Conservation (phyloP, 2,113 vertebrate genomes). For the Laticauda laticaudata region DNA sequence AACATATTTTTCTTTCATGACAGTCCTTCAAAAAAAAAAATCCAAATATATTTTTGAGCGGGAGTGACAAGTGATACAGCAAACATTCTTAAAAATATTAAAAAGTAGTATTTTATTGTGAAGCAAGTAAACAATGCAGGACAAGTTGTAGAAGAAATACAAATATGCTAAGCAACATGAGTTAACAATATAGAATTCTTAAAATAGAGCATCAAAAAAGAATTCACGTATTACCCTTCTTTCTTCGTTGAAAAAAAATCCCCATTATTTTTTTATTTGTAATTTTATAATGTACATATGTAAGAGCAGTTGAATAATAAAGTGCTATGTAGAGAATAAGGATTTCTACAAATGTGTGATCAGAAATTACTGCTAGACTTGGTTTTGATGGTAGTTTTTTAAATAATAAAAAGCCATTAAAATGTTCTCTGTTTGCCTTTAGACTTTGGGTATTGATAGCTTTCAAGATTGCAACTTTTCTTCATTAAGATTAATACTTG, state of each 20-base stretch:
- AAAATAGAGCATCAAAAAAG: background rate
- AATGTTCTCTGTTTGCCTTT: background rate
- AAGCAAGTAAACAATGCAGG: constrained; percentile 9
- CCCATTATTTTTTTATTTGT: background rate
- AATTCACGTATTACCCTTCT: background rate
- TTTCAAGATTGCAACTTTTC: background rate
- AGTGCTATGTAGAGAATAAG: background rate
- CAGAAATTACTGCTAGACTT: background rate
- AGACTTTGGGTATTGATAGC: background rate
- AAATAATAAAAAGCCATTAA: background rate
- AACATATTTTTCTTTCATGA: background rate
- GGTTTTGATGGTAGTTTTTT: background rate
- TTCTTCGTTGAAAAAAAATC: constrained; percentile 4
- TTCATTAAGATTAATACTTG: background rate
- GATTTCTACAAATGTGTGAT: background rate
- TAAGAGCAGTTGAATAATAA: background rate
- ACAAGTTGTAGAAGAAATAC: constrained; percentile 8
- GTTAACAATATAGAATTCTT: constrained; percentile 17
- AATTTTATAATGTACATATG: background rate
- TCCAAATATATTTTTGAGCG: background rate
- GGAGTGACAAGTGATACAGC: background rate
- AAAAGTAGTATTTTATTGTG: constrained; percentile 19
- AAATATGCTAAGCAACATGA: constrained; percentile 13
- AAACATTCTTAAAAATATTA: constrained; percentile 12
- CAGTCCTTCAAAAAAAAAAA: background rate